Conservation (phyloP, 2,113 vertebrate species). For the Podarcis cretensis region DNA sequence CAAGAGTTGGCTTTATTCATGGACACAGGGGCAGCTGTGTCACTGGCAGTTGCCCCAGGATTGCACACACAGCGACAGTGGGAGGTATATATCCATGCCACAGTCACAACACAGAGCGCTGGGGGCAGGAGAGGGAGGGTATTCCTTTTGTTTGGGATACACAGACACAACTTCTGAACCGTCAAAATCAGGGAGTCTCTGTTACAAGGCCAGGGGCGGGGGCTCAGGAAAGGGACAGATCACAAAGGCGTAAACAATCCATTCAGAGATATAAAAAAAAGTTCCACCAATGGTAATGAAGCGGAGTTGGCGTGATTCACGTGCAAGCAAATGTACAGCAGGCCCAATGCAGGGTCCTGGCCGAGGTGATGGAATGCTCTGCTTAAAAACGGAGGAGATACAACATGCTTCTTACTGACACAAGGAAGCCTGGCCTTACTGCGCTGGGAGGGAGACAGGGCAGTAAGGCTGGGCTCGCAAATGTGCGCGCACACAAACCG, state of each 20-base stretch:
- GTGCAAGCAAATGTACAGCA: slow-evolving; percentile 72
- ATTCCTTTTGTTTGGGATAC: slow-evolving; percentile 43
- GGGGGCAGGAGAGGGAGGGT: slow-evolving; percentile 43
- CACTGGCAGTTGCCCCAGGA: slow-evolving; percentile 72
- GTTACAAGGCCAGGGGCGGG: slow-evolving; percentile 26
- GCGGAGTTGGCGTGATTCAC: slow-evolving; percentile 61
- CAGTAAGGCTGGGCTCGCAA: slow-evolving; percentile 77
- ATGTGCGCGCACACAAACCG: slow-evolving; percentile 19
- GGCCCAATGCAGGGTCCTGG: slow-evolving; percentile 33
- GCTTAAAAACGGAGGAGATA: slow-evolving; percentile 36
- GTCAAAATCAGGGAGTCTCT: slow-evolving; percentile 21
- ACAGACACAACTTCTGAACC: slow-evolving; percentile 64
- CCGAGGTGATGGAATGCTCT: slow-evolving; percentile 48
- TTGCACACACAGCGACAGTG: slow-evolving; percentile 74
- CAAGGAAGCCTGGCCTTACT: slow-evolving; percentile 80
- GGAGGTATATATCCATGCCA: slow-evolving; percentile 80
- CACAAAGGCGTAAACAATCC: slow-evolving; percentile 69
- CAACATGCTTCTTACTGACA: slow-evolving; percentile 80
- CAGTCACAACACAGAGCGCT: slow-evolving; percentile 77
- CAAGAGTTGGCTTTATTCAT: slow-evolving; percentile 82
- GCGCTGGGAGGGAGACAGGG: slow-evolving; percentile 93
- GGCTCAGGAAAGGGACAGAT: slow-evolving; percentile 50
- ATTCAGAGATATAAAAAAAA: slow-evolving; percentile 61
- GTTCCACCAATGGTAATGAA: slow-evolving; percentile 63
- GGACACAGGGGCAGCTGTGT: slow-evolving; percentile 71